These are phyloP conservation scores for Tapirus indicus DNA, from an alignment of 2,797 vertebrate species.

Conservation along the genomic window DNA sequence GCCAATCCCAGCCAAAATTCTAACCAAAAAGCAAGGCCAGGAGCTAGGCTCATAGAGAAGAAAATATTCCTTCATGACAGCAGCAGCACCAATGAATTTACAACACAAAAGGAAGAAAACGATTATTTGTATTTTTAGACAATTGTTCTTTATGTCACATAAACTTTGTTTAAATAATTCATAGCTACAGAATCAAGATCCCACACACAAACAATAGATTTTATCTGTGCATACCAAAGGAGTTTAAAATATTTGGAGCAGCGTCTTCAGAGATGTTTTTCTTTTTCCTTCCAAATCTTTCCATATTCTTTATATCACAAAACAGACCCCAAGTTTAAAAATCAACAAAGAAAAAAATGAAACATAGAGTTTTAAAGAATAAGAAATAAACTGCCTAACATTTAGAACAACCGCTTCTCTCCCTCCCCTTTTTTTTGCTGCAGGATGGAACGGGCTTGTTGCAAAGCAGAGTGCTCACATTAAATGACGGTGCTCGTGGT, in stretches of 20 bases:
- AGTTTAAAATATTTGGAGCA: constrained; percentile 48
- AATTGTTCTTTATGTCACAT: constrained; percentile 71
- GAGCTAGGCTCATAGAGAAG: not conserved
- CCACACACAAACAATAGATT: constrained; percentile 56
- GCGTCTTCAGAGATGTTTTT: not conserved
- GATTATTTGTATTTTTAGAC: constrained; percentile 41
- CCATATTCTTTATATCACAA: constrained; percentile 22
- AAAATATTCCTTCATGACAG: not conserved
- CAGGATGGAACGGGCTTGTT: not conserved
- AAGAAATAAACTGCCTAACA: not conserved
- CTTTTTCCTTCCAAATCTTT: not conserved
- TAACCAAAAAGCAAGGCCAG: not conserved
- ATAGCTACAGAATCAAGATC: constrained; percentile 64
- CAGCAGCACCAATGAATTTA: not conserved
- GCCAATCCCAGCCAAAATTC: not conserved
- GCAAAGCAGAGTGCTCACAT: not conserved
- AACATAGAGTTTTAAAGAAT: constrained; percentile 27
- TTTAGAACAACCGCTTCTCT: not conserved
- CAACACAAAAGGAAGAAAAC: not conserved
- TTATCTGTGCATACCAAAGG: constrained; percentile 45
- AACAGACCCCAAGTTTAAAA: constrained; percentile 39
- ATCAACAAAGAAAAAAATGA: not conserved
- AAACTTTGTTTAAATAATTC: constrained; percentile 71
- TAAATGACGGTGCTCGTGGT: not conserved
- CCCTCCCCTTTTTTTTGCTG: not conserved